These are phyloP conservation scores for Strix aluco DNA, from an alignment of 2,113 vertebrate genomes.

Conservation along the genomic window DNA sequence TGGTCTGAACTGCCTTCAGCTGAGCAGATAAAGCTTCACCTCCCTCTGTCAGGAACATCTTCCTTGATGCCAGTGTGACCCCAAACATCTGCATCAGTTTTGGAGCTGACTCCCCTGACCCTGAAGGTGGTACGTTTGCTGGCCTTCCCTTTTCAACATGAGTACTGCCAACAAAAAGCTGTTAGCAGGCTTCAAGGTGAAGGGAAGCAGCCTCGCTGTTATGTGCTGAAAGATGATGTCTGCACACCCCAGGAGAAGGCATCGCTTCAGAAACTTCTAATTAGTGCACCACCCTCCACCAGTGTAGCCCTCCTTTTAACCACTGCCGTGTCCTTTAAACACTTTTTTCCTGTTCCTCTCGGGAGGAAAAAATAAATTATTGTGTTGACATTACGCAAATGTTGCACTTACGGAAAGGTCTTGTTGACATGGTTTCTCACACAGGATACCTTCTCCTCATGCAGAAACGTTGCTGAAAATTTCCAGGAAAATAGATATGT, in stretches of 20 bases:
- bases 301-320: neutral
- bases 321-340: neutral
- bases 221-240: neutral
- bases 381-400: neutral
- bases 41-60: neutral
- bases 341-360: constrained; percentile 39
- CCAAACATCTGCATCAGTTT: neutral
- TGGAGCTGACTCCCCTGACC: neutral
- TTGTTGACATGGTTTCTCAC: constrained; percentile 1
- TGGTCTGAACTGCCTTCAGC: neutral
- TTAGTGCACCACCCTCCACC: neutral
- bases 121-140: neutral
- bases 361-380: constrained; percentile 50
- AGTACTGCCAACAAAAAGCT: neutral
- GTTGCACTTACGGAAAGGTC: neutral
- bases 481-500: neutral
- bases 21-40: neutral
- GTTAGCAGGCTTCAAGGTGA: neutral
- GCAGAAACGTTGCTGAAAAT: neutral
- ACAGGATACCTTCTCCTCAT: neutral
- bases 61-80: neutral
- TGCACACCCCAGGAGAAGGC: neutral
- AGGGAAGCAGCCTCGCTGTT: neutral
- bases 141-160: neutral
- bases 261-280: neutral